Evolutionary conservation across 2,797 vertebrate species (phyloP).

Genomic region (Smutsia gigantea): DNA sequence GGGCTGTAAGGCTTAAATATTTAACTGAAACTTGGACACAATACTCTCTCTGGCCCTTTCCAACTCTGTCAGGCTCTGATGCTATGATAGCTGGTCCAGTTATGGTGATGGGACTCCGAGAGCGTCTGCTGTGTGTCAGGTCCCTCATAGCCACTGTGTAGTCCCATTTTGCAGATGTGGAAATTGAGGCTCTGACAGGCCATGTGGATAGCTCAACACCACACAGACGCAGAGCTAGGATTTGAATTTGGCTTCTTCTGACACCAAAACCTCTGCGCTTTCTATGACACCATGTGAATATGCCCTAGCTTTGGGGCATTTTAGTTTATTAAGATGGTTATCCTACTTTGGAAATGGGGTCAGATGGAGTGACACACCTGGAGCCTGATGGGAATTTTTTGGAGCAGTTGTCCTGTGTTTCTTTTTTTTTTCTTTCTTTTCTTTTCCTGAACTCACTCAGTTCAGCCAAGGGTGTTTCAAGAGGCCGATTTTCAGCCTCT

Average conservation of each 20-base stretch:
- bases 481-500: constrained; percentile 54
- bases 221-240: neutral
- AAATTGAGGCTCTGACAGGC: neutral
- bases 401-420: neutral
- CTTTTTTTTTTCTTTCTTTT: neutral
- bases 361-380: neutral
- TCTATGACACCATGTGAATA: rapidly evolving
- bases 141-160: neutral
- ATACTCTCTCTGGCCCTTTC: neutral
- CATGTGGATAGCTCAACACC: neutral
- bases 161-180: neutral
- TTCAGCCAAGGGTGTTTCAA: constrained; percentile 54
- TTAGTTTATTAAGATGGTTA: neutral
- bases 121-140: neutral
- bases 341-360: neutral
- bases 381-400: neutral
- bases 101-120: neutral
- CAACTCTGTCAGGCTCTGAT: neutral
- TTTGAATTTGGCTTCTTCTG: neutral
- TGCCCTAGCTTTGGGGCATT: neutral
- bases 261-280: neutral
- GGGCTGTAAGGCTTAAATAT: neutral
- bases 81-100: neutral
- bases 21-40: neutral
- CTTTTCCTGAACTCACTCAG: constrained; percentile 52